Percentiles rank a stretch among this genome's conserved stretches.
Evolutionary conservation across 2,113 vertebrate genomes (phyloP).

Genomic region (Macrotus californicus): DNA sequence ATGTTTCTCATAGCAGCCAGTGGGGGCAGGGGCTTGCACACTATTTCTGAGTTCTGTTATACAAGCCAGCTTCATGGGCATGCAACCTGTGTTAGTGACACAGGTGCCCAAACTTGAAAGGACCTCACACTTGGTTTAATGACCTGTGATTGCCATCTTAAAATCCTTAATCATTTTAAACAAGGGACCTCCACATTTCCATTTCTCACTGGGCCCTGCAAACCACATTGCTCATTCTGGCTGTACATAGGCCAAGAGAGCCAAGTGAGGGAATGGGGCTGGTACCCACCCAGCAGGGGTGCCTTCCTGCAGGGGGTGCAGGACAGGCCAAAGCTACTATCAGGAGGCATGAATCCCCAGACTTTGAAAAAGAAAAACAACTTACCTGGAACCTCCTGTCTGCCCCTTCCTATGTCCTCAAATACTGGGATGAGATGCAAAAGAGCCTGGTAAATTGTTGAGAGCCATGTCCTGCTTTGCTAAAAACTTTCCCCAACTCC

Average conservation of each 20-base stretch:
- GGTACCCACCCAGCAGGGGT: background rate
- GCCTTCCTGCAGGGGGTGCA: background rate
- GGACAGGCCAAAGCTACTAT: background rate
- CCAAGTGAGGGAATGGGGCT: no score
- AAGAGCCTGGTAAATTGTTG: background rate
- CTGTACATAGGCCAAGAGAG: background rate
- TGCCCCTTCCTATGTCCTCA: background rate
- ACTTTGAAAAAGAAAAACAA: background rate
- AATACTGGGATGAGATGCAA: background rate
- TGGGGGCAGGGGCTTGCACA: background rate
- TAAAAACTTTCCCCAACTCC: background rate
- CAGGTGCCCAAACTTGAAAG: background rate
- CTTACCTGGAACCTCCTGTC: background rate
- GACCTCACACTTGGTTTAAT: background rate
- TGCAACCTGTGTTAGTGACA: background rate
- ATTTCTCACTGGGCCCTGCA: background rate
- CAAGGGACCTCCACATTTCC: background rate
- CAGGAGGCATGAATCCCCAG: background rate
- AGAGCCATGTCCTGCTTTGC: background rate
- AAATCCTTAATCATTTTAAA: constrained; percentile 24
- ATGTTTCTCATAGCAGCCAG: background rate
- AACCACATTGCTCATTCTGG: background rate
- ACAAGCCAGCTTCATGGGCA: background rate
- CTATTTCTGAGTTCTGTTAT: background rate
- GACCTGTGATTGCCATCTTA: background rate